A percentile compares a stretch with the other conserved stretches of the same genome.
phyloP scores from a whole-genome alignment of 2,888 invertebrate species.

The Gymnosoma rotundatum region DNA sequence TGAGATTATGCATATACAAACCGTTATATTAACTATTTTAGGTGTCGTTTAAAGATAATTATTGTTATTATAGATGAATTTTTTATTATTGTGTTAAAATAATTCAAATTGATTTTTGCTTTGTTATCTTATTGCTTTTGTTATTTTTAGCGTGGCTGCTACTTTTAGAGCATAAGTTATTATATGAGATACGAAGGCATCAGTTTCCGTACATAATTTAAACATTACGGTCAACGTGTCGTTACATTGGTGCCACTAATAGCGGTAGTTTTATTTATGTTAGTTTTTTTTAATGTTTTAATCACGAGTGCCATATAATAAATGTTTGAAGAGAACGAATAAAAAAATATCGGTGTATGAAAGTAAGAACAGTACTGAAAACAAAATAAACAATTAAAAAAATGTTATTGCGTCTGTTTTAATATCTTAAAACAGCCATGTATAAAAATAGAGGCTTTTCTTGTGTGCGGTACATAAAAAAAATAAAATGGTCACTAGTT shows the following conservation, averaged over 20 bases:
- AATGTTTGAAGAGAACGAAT: not conserved
- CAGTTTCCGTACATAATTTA: slow-evolving; percentile 56
- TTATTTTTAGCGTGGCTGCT: slow-evolving; percentile 1
- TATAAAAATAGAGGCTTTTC: too few relatives aligned
- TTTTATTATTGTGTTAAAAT: slow-evolving; percentile 16
- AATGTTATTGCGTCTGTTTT: too few relatives aligned
- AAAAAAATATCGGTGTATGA: too few relatives aligned
- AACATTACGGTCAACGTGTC: slow-evolving; percentile 67
- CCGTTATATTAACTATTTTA: slow-evolving; percentile 47
- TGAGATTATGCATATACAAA: not conserved
- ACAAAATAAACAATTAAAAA: too few relatives aligned
- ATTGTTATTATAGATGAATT: slow-evolving; percentile 19
- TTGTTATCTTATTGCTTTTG: slow-evolving; percentile 54
- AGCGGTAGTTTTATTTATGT: slow-evolving; percentile 32
- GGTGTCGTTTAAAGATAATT: slow-evolving; percentile 64
- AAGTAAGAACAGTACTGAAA: too few relatives aligned
- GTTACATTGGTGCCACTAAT: slow-evolving; percentile 34
- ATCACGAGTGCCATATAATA: not conserved
- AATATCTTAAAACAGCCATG: too few relatives aligned
- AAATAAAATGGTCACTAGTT: too few relatives aligned
- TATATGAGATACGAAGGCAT: not conserved
- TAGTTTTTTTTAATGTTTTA: not conserved
- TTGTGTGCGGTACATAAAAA: too few relatives aligned
- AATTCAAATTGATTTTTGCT: slow-evolving; percentile 48
- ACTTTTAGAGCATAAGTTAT: slow-evolving; percentile 39